phyloP scores from a whole-genome alignment of 2,797 vertebrate genomes.

The Acridotheres tristis region DNA sequence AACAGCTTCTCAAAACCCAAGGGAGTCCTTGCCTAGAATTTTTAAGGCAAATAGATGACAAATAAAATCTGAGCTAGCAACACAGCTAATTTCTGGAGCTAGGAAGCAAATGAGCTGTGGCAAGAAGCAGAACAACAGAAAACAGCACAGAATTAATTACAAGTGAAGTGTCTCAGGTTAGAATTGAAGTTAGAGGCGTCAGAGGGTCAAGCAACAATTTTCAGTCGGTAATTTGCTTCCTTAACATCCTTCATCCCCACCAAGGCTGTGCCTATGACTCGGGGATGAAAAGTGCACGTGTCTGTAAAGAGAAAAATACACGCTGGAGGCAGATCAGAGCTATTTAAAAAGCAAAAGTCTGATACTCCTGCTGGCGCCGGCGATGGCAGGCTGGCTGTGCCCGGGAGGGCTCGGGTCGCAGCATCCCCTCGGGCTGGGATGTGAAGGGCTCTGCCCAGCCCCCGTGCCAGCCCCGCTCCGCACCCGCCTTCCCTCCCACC shows the following conservation, averaged over 20 bases:
- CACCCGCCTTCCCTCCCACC: background rate
- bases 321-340: background rate
- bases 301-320: background rate
- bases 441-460: background rate
- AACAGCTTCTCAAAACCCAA: background rate
- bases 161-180: background rate
- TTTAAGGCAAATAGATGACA: background rate
- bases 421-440: background rate
- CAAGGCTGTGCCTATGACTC: background rate
- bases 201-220: background rate
- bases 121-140: background rate
- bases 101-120: background rate
- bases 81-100: background rate
- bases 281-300: background rate
- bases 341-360: background rate
- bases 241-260: background rate
- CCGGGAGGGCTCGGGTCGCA: background rate
- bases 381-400: background rate
- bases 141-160: background rate
- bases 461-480: background rate
- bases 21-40: background rate
- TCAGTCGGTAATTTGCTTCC: background rate
- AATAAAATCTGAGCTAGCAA: background rate
- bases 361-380: fast-evolving
- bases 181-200: background rate